Conservation (phyloP, 2,113 vertebrate species). For the Oncorhynchus tshawytscha region DNA sequence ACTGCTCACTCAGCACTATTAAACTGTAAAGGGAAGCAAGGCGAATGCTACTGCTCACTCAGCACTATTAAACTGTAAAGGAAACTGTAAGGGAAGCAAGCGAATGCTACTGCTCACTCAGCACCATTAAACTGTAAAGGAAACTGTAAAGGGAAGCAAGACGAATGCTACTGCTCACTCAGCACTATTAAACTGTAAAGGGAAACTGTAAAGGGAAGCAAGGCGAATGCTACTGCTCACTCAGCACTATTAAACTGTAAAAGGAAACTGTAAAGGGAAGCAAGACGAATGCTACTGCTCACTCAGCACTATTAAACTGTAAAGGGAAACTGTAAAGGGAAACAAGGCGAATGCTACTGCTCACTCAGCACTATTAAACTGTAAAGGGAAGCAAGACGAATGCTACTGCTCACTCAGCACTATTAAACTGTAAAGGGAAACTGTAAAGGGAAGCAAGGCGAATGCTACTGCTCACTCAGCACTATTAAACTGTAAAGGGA, state of each 20-base stretch:
- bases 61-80: too few species aligned
- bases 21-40: too few species aligned
- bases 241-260: conserved; percentile 26
- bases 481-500: too few species aligned
- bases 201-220: neutral
- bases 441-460: too few species aligned
- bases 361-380: conserved; percentile 30
- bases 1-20: too few species aligned
- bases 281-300: conserved; percentile 5
- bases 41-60: too few species aligned
- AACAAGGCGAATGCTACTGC: conserved; percentile 6
- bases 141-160: neutral
- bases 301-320: conserved; percentile 31
- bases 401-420: too few species aligned
- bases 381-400: neutral
- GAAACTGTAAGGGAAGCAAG: neutral
- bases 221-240: conserved; percentile 15
- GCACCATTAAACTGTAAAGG: conserved; percentile 12
- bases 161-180: conserved; percentile 24
- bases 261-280: neutral
- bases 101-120: conserved; percentile 26
- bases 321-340: neutral
- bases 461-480: too few species aligned
- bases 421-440: too few species aligned
- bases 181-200: conserved; percentile 16